These are phyloP conservation scores for Masticophis lateralis DNA, from an alignment of 2,797 vertebrate species.

Conservation along the genomic window DNA sequence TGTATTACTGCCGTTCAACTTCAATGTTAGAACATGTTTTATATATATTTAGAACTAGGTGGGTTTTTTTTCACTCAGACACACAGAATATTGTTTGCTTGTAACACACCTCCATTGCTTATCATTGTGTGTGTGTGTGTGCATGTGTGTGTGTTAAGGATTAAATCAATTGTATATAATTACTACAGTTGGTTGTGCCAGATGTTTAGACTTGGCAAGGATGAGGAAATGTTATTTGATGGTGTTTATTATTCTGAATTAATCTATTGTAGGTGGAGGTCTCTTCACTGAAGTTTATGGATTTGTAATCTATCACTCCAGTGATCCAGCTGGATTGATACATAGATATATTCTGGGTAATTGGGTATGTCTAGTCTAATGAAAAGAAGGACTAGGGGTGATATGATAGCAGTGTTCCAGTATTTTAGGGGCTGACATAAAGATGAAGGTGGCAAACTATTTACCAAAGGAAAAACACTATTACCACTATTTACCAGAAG, in stretches of 20 bases:
- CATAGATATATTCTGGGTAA: neutral
- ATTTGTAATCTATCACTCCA: neutral
- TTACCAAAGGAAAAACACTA: neutral
- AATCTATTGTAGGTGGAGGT: neutral
- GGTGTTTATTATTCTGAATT: neutral
- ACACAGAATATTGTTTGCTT: neutral
- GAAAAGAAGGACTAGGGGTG: neutral
- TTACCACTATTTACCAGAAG: too few species aligned
- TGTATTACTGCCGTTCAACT: neutral
- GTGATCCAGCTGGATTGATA: neutral
- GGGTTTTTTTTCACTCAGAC: neutral
- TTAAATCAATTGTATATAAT: neutral
- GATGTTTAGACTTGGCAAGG: neutral
- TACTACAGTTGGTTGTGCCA: neutral
- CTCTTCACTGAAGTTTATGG: neutral
- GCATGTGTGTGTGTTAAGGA: neutral
- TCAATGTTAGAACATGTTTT: neutral
- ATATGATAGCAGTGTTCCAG: neutral
- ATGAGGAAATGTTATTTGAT: neutral
- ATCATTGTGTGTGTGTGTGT: neutral
- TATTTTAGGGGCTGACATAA: neutral
- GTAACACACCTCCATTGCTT: neutral
- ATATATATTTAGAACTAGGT: neutral
- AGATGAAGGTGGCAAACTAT: neutral
- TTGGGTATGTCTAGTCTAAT: neutral